Evolutionary conservation across 2,797 vertebrate species (phyloP).

Genomic region (Corythornis leucogaster): DNA sequence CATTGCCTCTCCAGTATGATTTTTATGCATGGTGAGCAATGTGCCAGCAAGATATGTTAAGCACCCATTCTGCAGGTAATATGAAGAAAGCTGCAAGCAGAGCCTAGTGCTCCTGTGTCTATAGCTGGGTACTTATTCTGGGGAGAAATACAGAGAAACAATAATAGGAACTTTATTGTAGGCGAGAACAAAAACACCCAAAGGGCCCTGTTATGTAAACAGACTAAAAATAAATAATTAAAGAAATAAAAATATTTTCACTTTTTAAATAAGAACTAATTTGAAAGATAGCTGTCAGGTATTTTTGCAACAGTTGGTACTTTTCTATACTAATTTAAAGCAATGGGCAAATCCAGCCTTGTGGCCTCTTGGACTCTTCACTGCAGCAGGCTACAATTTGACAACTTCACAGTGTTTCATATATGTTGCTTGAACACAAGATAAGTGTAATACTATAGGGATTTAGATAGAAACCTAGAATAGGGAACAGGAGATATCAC

Average conservation of each 20-base stretch:
- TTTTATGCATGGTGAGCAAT: fast-evolving
- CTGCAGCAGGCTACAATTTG: neutral
- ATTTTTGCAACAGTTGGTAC: neutral
- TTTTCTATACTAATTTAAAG: neutral
- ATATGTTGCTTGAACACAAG: neutral
- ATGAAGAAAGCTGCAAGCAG: neutral
- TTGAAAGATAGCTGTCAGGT: neutral
- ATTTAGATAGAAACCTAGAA: neutral
- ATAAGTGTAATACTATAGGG: neutral
- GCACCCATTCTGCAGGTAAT: neutral
- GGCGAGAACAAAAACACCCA: neutral
- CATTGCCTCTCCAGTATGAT: neutral
- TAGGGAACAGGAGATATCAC: neutral
- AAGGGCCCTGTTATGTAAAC: neutral
- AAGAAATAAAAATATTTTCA: neutral
- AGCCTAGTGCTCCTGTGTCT: neutral
- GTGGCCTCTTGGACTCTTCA: neutral
- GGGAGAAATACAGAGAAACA: neutral
- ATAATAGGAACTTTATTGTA: neutral
- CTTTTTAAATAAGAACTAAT: neutral
- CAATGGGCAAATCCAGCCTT: neutral
- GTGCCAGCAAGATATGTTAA: neutral
- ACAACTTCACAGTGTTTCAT: neutral
- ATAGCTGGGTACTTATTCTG: neutral
- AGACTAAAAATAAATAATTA: neutral